Conservation (phyloP, 2,113 vertebrate species). For the Cochlearius cochlearius region DNA sequence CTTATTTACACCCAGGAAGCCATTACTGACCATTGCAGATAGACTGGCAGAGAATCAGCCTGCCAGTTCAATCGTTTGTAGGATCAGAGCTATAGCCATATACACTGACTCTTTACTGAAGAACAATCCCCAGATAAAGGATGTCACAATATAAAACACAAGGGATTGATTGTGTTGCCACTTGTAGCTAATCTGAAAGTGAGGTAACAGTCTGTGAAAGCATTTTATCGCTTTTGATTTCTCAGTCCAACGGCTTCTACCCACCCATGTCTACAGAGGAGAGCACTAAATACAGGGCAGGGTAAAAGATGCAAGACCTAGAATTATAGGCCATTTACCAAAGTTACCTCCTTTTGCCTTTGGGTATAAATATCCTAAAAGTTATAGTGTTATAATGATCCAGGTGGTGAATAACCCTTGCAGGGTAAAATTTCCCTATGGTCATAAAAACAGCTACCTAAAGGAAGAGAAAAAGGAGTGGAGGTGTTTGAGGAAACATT, state of each 20-base stretch:
- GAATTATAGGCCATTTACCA: conserved; percentile 63
- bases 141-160: not conserved
- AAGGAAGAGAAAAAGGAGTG: not conserved
- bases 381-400: conserved; percentile 36
- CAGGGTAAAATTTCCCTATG: not conserved
- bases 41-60: not conserved
- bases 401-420: conserved; percentile 56
- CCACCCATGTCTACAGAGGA: not conserved
- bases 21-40: not conserved
- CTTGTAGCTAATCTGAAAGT: not conserved
- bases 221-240: not conserved
- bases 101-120: not conserved
- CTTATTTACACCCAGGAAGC: not conserved
- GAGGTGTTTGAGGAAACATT: not conserved
- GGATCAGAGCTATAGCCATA: not conserved
- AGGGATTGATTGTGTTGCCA: not conserved
- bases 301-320: conserved; percentile 50
- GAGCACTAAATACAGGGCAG: not conserved
- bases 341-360: conserved; percentile 43
- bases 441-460: not conserved
- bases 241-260: not conserved
- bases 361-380: conserved; percentile 20
- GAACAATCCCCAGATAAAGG: not conserved
- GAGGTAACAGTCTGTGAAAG: not conserved
- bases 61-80: not conserved